Conservation (phyloP, 2,888 invertebrate species). For the Dasysyrphus albostriatus region DNA sequence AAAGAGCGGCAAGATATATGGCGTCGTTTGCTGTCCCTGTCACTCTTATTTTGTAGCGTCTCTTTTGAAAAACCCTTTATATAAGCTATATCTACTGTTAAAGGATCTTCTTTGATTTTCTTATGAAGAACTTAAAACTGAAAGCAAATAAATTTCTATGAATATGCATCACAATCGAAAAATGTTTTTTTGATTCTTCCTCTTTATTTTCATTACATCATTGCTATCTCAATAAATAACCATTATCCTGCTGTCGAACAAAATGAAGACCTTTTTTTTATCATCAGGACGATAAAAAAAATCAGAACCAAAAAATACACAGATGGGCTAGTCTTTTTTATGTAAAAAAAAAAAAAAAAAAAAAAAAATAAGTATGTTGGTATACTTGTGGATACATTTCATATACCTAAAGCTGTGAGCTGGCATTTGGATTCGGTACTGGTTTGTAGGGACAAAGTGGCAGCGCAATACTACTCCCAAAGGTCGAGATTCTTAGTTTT, state of each 20-base stretch:
- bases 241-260: slow-evolving; percentile 26
- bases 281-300: slow-evolving; percentile 1
- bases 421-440: slow-evolving; percentile 3
- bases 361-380: neutral
- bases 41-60: too few relatives aligned
- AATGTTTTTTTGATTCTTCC: slow-evolving; percentile 32
- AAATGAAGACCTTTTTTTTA: slow-evolving; percentile 29
- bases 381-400: neutral
- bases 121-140: slow-evolving; percentile 1
- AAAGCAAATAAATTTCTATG: slow-evolving; percentile 30
- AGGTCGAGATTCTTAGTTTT: slow-evolving; percentile 22
- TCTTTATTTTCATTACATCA: slow-evolving; percentile 51
- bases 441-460: neutral
- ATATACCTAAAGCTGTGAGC: neutral
- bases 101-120: neutral
- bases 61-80: too few relatives aligned
- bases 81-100: slow-evolving; percentile 8
- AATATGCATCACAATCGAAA: slow-evolving; percentile 53
- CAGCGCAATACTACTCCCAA: neutral
- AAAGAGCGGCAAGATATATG: too few relatives aligned
- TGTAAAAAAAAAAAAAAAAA: neutral
- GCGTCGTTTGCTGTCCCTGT: too few relatives aligned
- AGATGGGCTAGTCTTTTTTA: slow-evolving; percentile 14
- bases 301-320: neutral
- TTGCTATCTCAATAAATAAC: slow-evolving; percentile 50